These are phyloP conservation scores for Sturnira hondurensis DNA, from an alignment of 2,113 vertebrate genomes.

Conservation along the genomic window DNA sequence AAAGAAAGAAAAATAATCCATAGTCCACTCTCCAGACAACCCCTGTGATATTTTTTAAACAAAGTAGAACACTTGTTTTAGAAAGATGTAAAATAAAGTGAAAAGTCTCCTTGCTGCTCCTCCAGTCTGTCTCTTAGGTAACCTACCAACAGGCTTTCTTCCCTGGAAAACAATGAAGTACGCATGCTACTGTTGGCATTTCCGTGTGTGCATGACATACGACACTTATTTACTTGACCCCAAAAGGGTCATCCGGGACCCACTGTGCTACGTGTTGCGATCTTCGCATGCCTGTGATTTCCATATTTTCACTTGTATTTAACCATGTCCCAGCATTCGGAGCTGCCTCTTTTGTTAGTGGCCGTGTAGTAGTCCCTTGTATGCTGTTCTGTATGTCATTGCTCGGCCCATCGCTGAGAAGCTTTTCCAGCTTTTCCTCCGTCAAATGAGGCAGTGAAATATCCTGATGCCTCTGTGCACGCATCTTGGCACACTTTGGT, in stretches of 20 bases:
- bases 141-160: not conserved
- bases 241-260: not conserved
- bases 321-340: not conserved
- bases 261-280: no score
- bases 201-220: not conserved
- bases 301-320: not conserved
- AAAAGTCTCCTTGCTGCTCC: not conserved
- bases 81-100: not conserved
- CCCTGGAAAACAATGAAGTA: not conserved
- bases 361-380: accelerated
- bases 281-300: not conserved
- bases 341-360: not conserved
- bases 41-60: not conserved
- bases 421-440: not conserved
- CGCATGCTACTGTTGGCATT: not conserved
- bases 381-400: not conserved
- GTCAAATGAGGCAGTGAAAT: not conserved
- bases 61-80: not conserved
- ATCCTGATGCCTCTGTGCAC: not conserved
- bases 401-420: not conserved
- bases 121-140: not conserved
- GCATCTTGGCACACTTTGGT: not conserved
- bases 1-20: not conserved
- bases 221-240: not conserved
- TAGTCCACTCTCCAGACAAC: not conserved